Evolutionary conservation across 2,888 invertebrate species (phyloP).

Genomic region (Megalurothrips usitatus): DNA sequence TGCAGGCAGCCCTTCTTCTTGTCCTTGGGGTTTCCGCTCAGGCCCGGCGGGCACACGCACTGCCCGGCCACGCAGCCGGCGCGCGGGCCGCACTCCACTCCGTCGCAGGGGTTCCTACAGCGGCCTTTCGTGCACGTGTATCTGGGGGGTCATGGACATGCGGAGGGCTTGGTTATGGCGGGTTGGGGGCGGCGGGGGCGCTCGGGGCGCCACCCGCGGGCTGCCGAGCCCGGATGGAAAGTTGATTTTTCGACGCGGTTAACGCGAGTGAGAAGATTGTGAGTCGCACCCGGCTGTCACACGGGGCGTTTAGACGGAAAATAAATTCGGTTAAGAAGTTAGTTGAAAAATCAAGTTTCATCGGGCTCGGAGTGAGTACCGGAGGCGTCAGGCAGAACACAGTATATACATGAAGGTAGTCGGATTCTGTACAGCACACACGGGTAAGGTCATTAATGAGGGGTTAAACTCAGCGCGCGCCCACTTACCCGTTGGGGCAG

Average conservation of each 20-base stretch:
- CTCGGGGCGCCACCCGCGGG: background rate
- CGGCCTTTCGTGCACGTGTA: slow-evolving; percentile 67
- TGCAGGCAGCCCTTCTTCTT: slow-evolving; percentile 64
- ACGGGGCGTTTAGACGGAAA: background rate
- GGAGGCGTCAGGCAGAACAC: background rate
- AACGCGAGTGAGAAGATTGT: background rate
- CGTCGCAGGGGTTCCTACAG: slow-evolving; percentile 73
- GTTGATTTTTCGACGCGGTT: slow-evolving; percentile 5
- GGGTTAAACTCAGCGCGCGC: background rate
- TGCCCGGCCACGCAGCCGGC: slow-evolving; percentile 74
- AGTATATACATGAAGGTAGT: background rate
- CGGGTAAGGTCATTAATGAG: background rate
- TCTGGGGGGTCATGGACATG: slow-evolving; percentile 35
- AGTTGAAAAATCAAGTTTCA: slow-evolving; percentile 25
- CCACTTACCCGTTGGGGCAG: slow-evolving; percentile 62
- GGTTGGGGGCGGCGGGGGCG: background rate
- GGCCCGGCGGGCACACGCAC: slow-evolving; percentile 75
- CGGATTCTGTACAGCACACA: slow-evolving; percentile 18
- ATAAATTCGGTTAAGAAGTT: background rate
- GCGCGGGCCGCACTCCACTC: slow-evolving; percentile 72
- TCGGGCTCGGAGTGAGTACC: background rate
- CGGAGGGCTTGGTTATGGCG: slow-evolving; percentile 27
- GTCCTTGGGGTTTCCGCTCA: slow-evolving; percentile 70
- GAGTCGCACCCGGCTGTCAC: background rate
- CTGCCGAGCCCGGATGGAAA: background rate